phyloP scores from a whole-genome alignment of 2,888 invertebrate genomes.

The Philereme transversata region DNA sequence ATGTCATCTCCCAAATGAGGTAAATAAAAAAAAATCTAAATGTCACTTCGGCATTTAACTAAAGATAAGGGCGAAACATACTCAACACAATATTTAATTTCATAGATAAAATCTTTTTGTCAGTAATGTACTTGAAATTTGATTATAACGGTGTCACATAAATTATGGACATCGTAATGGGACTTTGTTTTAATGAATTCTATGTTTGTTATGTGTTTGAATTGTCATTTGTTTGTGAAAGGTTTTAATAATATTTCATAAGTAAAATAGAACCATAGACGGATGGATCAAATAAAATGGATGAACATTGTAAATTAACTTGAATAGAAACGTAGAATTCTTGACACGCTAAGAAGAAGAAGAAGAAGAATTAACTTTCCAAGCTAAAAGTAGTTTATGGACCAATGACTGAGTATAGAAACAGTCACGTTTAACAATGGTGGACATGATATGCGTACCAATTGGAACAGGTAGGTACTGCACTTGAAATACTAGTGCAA shows the following conservation, averaged over 20 bases:
- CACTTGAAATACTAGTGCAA: no score
- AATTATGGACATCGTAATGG: slow-evolving; percentile 54
- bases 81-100: slow-evolving; percentile 52
- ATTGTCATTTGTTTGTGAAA: slow-evolving; percentile 21
- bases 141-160: slow-evolving; percentile 54
- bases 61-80: slow-evolving; percentile 44
- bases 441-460: no score
- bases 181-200: slow-evolving; percentile 60
- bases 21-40: slow-evolving; percentile 80
- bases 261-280: not conserved
- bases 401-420: no score
- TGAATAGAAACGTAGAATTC: no score
- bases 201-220: slow-evolving; percentile 34
- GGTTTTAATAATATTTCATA: not conserved
- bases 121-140: slow-evolving; percentile 45
- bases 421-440: no score
- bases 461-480: no score
- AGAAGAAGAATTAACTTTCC: no score
- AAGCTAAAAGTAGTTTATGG: no score
- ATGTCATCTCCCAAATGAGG: slow-evolving; percentile 81
- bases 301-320: no score
- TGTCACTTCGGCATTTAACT: slow-evolving; percentile 62
- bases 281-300: no score
- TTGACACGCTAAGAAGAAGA: no score
- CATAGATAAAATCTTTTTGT: slow-evolving; percentile 44